A percentile compares a stretch with the other conserved stretches of the same genome.
These are phyloP conservation scores for Heliconius sara DNA, from an alignment of 2,888 invertebrate species.

Conservation along the genomic window DNA sequence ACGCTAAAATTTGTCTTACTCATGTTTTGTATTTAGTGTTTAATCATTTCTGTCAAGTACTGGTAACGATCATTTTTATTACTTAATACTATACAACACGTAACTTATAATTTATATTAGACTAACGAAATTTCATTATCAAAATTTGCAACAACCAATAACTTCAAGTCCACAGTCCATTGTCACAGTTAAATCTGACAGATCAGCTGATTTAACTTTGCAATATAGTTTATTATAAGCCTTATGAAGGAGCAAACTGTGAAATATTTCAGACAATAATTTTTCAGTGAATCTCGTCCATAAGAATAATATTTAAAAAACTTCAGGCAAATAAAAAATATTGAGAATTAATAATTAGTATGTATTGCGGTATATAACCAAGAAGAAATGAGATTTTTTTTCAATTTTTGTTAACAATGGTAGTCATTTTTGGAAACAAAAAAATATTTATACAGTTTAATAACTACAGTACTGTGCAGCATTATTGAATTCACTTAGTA, in stretches of 20 bases:
- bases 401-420: no score
- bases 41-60: neutral
- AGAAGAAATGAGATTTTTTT: no score
- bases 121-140: neutral
- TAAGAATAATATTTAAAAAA: no score
- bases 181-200: neutral
- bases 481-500: neutral
- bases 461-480: neutral
- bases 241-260: no score
- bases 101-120: neutral
- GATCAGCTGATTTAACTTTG: neutral
- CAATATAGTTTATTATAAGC: no score
- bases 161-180: neutral
- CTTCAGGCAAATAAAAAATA: neutral
- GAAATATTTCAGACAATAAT: neutral
- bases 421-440: no score
- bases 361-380: no score
- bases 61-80: neutral
- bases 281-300: no score
- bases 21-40: conserved; percentile 39
- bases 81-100: neutral
- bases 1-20: conserved; percentile 53
- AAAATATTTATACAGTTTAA: no score
- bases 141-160: neutral
- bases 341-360: neutral